Evolutionary conservation across 2,888 invertebrate species (phyloP), one percentile per base, ranked within the genome.

Genomic region (Uloborus plumipes): DNA sequence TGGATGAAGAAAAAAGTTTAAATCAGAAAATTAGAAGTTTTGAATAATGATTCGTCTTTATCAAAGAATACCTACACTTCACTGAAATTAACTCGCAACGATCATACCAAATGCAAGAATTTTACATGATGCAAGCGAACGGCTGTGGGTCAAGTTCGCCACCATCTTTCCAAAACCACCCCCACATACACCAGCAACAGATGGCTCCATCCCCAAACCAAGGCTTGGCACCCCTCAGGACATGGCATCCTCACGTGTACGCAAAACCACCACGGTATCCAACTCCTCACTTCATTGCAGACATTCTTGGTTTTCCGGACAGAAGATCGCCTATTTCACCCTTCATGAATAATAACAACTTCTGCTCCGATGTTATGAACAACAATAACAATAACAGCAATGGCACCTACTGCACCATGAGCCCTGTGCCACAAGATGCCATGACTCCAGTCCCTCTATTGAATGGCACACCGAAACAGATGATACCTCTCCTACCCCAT

Each of bases 221-320:
- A 26, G 20, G 77, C 20, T 73, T 77, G 16, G 47, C 84, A n/a
- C 39, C 72, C 20, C 71, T 67, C 16, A 61, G 80, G 31, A 84
- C 80, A 13, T 96, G 96, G 96, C 96, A 96, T 90, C 94, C 95
- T 50, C 96, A 96, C 89, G 94, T 96, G 22, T 96, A 96, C 89
- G 94, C 93, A 1, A 93, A 93, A 87, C 93, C 95, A 11, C 94
- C 94, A 14, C 93, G 93, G 86, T 92, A 92, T 75, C 95, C 95
- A 0, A 96, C 97, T 1, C 94, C 96, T 3, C 95, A 96, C 89
- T 92, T 93, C 55, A 97, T 97, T 88, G 94, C 94, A 85, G 94
- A 96, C 88, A 97, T 97, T 86, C 91, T 97, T 87, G 95, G 95
- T 31, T 90, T 93, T 89, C 73, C 84, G 73, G 66, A 82, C 62